Percentiles rank a stretch among this genome's conserved stretches.
phyloP scores from a whole-genome alignment of 2,113 vertebrate species.

The Actenoides hombroni region DNA sequence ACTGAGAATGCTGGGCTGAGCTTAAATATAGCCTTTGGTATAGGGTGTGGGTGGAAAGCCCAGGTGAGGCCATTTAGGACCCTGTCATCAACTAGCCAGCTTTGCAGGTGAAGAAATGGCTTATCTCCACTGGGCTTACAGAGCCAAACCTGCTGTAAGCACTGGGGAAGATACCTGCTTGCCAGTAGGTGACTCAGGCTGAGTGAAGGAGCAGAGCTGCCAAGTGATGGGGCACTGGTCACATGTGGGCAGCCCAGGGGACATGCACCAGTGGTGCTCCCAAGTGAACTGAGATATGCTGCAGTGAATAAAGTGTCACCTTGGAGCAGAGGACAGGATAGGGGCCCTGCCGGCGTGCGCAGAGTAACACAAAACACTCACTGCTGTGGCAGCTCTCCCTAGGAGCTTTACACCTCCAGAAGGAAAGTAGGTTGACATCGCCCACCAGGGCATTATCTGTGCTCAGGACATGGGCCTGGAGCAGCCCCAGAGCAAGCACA shows the following conservation, averaged over 20 bases:
- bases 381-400: not conserved
- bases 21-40: not conserved
- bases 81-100: not conserved
- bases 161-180: accelerated
- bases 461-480: not conserved
- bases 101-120: not conserved
- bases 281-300: accelerated
- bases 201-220: not conserved
- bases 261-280: not conserved
- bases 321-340: too few relatives aligned
- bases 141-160: not conserved
- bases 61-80: not conserved
- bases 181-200: not conserved
- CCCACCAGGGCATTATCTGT: not conserved
- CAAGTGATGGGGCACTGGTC: not conserved
- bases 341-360: not conserved
- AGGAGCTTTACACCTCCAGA: not conserved
- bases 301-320: not conserved
- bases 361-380: not conserved
- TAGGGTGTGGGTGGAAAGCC: not conserved
- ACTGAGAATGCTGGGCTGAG: accelerated
- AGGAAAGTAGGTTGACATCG: not conserved
- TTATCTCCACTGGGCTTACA: not conserved
- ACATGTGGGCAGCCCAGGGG: not conserved
- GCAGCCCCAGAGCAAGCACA: not conserved